Base-by-base conservation (phyloP, 1,140 invertebrate genomes). In the Pseudomyrmex dendroicus region DNA sequence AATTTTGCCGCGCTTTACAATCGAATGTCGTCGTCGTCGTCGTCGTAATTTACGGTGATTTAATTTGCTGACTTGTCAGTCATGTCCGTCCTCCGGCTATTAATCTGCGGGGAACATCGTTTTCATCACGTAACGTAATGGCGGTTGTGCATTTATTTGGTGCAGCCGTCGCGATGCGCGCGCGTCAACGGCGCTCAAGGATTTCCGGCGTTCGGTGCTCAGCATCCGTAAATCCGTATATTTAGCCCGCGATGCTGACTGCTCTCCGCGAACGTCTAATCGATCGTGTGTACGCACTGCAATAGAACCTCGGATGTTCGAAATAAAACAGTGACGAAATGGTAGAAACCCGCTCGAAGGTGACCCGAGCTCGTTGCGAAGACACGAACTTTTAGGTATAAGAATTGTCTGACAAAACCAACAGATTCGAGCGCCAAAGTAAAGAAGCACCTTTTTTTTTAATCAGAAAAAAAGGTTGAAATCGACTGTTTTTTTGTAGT, bases 191-290 rank as follows among this genome's bases (percentile, higher is more conserved):
- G 70, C 78, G 46, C 63, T 85, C 85, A 86, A 86, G 83, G 85
- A 86, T 86, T 86, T 86, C 85, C 85, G 76, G 76, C 57, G 64
- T 85, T 82, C 52, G 76, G 83, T 86, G 85, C 25, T 86, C 83
- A 86, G 76, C 83, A 82, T 74, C 85, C 86, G 66, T 86, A 72
- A 83, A 86, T 87, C 84, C 84, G 84, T 74, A 46, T 54, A 52
- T 82, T 76, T 76, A 84, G 46, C 56, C 35, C 17, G 56, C 20
- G 66, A 61, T 35, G 59, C 35, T 20, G n/a, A 17, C 7, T 48
- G 22, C 35, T 35, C 5, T 7, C 35, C 35, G 35, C 7, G 56
- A 67, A 67, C 52, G 17, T 2, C 22, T 66, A 74, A 87, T 68
- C 57, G 52, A 74, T 70, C 22, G 59, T 48, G 35, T 35, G 35